Conservation (phyloP, 2,888 invertebrate genomes). For the Cephus spinipes region DNA sequence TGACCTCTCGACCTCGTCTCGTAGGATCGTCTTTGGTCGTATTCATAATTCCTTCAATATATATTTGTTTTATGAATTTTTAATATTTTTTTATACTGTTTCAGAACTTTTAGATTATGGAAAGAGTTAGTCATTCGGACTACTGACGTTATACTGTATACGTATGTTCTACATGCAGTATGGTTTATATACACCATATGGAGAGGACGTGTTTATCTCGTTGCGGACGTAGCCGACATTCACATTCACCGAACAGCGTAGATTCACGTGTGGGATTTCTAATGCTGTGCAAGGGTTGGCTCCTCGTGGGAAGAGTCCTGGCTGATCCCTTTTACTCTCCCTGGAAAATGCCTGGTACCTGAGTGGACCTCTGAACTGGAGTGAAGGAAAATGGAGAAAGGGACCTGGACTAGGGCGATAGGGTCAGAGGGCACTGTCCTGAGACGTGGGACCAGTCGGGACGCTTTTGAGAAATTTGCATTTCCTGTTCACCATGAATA, state of each 20-base stretch:
- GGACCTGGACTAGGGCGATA: constrained; percentile 17
- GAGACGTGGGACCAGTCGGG: constrained; percentile 30
- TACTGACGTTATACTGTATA: neutral
- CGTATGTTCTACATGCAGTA: neutral
- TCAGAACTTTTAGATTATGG: neutral
- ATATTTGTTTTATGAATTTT: too few species aligned
- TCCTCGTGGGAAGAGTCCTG: neutral
- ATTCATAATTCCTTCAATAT: neutral
- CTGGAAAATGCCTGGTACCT: neutral
- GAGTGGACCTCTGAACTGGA: neutral
- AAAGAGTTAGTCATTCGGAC: neutral
- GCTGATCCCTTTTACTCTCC: neutral
- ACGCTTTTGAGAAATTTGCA: constrained; percentile 49
- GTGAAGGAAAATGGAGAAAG: constrained; percentile 19
- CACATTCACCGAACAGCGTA: neutral
- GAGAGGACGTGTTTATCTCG: neutral
- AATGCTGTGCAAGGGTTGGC: neutral
- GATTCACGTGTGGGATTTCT: neutral
- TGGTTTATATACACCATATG: neutral
- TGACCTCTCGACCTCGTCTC: neutral
- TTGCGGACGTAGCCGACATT: neutral
- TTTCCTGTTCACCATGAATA: constrained; percentile 55
- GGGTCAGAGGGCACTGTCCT: constrained; percentile 53
- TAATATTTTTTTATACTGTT: neutral
- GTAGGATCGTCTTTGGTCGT: neutral